Conservation (phyloP, 2,888 invertebrate genomes). For the Hirtodrosophila cameraria region DNA sequence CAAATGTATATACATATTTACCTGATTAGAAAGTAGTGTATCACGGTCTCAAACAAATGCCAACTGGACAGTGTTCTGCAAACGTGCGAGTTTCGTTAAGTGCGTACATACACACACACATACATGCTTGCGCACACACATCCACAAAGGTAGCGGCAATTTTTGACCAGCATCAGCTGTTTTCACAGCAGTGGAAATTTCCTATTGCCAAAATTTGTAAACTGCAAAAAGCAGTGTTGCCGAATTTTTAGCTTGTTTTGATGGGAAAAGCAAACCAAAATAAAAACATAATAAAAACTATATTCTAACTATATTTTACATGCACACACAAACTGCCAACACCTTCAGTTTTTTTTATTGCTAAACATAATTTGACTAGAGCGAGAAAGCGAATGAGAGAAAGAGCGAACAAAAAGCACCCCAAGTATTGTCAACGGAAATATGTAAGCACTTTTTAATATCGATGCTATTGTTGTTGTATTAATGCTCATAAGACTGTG, state of each 20-base stretch:
- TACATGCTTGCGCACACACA: slow-evolving; percentile 7
- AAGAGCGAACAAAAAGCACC: slow-evolving; percentile 31
- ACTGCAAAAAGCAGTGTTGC: slow-evolving; percentile 1
- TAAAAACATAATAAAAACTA: background rate
- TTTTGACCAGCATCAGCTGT: slow-evolving; percentile 73
- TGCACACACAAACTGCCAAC: too few species aligned
- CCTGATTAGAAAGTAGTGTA: too few species aligned
- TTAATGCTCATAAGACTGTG: slow-evolving; percentile 4
- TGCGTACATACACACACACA: slow-evolving; percentile 10
- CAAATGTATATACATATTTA: too few species aligned
- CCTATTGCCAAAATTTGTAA: slow-evolving; percentile 48
- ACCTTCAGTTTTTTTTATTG: slow-evolving; percentile 10
- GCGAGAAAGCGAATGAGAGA: slow-evolving; percentile 25
- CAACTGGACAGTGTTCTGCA: slow-evolving; percentile 47
- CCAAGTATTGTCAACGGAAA: slow-evolving; percentile 10
- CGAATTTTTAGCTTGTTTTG: too few species aligned
- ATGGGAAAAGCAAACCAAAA: too few species aligned
- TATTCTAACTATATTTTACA: too few species aligned
- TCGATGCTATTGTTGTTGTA: slow-evolving; percentile 21
- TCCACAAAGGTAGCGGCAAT: slow-evolving; percentile 30
- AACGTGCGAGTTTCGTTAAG: slow-evolving; percentile 25
- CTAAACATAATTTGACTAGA: slow-evolving; percentile 9
- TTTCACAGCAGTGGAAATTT: slow-evolving; percentile 65
- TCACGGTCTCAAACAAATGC: too few species aligned
- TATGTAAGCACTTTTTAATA: slow-evolving; percentile 44